Evolutionary conservation across 2,888 invertebrate genomes (phyloP).

Genomic region (Cosmia trapezina): DNA sequence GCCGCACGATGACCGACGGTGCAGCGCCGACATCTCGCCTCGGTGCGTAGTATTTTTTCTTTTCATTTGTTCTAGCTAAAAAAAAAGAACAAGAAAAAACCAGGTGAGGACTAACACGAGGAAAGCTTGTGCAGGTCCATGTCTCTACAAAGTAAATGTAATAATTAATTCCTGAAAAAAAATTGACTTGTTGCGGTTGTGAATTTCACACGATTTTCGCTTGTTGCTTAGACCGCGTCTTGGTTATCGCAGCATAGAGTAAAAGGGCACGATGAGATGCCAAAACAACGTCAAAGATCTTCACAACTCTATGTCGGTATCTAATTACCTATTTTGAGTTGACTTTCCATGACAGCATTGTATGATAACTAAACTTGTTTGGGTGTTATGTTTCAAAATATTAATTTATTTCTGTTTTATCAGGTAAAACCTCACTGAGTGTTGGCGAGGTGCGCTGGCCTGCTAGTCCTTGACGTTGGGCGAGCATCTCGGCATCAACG

Average conservation of each 20-base stretch:
- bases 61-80: not conserved
- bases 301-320: not conserved
- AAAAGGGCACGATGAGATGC: slow-evolving; percentile 5
- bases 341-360: too few relatives aligned
- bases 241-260: not conserved
- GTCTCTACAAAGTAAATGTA: not conserved
- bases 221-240: slow-evolving; percentile 2
- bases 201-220: not conserved
- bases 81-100: not conserved
- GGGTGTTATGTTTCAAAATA: not conserved
- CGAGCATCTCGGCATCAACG: slow-evolving; percentile 65
- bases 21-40: slow-evolving; percentile 87
- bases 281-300: slow-evolving; percentile 2
- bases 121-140: not conserved
- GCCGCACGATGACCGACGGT: slow-evolving; percentile 88
- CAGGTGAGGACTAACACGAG: not conserved
- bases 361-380: not conserved
- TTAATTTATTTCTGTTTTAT: slow-evolving; percentile 38
- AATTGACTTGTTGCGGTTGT: not conserved
- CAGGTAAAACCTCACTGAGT: slow-evolving; percentile 88
- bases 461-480: slow-evolving; percentile 66
- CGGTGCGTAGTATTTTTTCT: slow-evolving; percentile 71
- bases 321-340: not conserved
- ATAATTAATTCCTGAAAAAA: too few relatives aligned
- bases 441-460: slow-evolving; percentile 77